Base-by-base conservation (phyloP, 2,888 invertebrate species). In the Drosophila austrosaltans region DNA sequence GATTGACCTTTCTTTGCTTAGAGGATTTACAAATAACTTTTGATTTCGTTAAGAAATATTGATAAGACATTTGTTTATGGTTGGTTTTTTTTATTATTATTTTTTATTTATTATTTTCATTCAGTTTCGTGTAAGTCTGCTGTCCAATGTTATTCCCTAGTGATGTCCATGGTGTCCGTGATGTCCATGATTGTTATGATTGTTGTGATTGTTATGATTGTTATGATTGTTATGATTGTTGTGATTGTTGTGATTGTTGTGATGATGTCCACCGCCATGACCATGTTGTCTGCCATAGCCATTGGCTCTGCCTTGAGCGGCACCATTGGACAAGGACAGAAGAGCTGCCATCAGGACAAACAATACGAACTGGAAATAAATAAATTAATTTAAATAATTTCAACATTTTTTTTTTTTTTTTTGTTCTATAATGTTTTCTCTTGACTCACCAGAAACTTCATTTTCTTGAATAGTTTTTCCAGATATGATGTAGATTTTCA, bases 291-390 rank as follows among this genome's bases (percentile, higher is more conserved):
- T 67, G 16, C 44, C 32, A 28, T 57, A 53, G 58, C 65, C 72
- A n/a, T 6, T 32, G 25, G 30, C 39, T 16, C 59, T 25, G n/a
- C 61, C 61, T 22, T 64, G 61, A 40, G 63, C 57, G 0, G 30
- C 48, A n/a, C 63, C 42, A 69, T 56, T 72, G 61, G 81, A 81
- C 22, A 64, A n/a, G 5, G 84, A 81, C 42, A 83, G 20, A 22
- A 72, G 60, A 53, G 69, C 53, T 28, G 70, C 76, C 36, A 82
- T 53, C 56, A 82, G 16, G 10, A 69, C 63, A 28, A 76, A 69
- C 4, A 82, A 22, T 7, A 84, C 54, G 10, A 81, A 62, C 84
- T 82, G 8, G n/a, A 75, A 48, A 12, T 12, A 25, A 16, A 42
- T 16, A 6, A 42, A 39, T 58, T 58, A 2, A 25, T 40, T 1